A percentile compares a stretch with the other conserved stretches of the same genome.
These are phyloP conservation scores for Plebejus anna DNA, from an alignment of 2,888 invertebrate species.

Conservation along the genomic window DNA sequence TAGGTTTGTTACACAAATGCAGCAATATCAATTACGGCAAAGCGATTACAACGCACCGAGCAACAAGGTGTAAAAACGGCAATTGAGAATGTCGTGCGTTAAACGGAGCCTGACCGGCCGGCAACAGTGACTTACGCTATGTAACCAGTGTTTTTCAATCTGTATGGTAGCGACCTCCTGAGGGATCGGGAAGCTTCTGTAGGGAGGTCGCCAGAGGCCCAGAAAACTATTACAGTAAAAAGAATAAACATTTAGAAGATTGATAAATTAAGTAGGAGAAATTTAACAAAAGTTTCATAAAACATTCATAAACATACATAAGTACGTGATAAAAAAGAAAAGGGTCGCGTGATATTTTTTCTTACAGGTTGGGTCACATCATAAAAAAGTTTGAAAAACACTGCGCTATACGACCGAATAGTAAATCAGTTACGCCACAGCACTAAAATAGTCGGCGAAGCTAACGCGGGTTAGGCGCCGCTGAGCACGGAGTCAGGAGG, in stretches of 20 bases:
- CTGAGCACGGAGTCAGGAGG: constrained; percentile 48
- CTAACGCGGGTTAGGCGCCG: constrained; percentile 45
- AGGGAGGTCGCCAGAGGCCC: no score
- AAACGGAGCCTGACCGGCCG: constrained; percentile 35
- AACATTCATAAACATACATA: no score
- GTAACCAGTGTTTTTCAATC: constrained; percentile 5
- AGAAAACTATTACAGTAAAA: no score
- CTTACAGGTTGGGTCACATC: no score
- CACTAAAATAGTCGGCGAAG: constrained; percentile 47
- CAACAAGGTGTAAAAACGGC: constrained; percentile 32
- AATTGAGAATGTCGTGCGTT: constrained; percentile 28
- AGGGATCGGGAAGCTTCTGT: no score
- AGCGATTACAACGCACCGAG: neutral
- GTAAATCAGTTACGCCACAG: constrained; percentile 50
- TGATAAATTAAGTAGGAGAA: no score
- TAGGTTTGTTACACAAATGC: neutral
- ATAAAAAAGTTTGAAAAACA: no score
- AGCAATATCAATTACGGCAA: constrained; percentile 7
- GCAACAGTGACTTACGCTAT: constrained; percentile 37
- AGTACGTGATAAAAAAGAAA: no score
- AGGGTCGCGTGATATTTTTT: no score
- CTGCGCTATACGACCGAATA: constrained; percentile 36
- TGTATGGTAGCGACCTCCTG: no score
- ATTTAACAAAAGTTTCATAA: no score
- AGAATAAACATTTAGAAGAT: no score